phyloP scores from a whole-genome alignment of 2,888 invertebrate species.

The Shargacucullia verbasci region DNA sequence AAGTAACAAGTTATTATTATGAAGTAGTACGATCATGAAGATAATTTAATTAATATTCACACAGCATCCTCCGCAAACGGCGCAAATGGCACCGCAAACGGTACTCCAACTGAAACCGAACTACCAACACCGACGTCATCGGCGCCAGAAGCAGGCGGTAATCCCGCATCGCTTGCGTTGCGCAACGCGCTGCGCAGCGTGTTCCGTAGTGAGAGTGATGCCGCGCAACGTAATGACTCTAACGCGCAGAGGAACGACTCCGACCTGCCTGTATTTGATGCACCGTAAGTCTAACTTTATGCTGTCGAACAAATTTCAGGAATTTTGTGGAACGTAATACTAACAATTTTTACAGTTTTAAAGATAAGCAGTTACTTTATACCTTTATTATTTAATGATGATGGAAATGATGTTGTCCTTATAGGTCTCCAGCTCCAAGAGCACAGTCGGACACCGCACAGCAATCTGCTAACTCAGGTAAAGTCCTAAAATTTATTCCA shows the following conservation, averaged over 20 bases:
- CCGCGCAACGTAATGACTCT: slow-evolving; percentile 61
- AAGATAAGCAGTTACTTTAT: too few relatives aligned
- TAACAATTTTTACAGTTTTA: too few relatives aligned
- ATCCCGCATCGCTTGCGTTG: slow-evolving; percentile 77
- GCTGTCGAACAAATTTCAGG: too few relatives aligned
- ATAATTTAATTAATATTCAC: too few relatives aligned
- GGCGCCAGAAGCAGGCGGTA: slow-evolving; percentile 72
- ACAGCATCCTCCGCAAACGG: slow-evolving; percentile 51
- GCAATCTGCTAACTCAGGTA: slow-evolving; percentile 79
- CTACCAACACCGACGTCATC: slow-evolving; percentile 82
- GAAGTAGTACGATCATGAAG: too few relatives aligned
- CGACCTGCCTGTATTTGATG: slow-evolving; percentile 78
- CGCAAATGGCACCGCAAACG: slow-evolving; percentile 66
- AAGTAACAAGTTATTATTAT: not conserved
- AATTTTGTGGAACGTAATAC: too few relatives aligned
- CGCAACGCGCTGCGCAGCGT: slow-evolving; percentile 82
- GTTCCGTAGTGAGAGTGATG: slow-evolving; percentile 74
- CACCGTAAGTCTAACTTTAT: slow-evolving; percentile 69
- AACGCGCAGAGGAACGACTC: slow-evolving; percentile 69
- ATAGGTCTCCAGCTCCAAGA: slow-evolving; percentile 77
- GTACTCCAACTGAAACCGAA: slow-evolving; percentile 80
- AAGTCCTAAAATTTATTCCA: too few relatives aligned
- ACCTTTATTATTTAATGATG: not conserved
- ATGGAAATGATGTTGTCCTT: slow-evolving; percentile 12
- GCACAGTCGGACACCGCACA: slow-evolving; percentile 76